These are phyloP conservation scores for Lepilemur ruficaudatus DNA, from an alignment of 2,797 vertebrate genomes.

Conservation along the genomic window DNA sequence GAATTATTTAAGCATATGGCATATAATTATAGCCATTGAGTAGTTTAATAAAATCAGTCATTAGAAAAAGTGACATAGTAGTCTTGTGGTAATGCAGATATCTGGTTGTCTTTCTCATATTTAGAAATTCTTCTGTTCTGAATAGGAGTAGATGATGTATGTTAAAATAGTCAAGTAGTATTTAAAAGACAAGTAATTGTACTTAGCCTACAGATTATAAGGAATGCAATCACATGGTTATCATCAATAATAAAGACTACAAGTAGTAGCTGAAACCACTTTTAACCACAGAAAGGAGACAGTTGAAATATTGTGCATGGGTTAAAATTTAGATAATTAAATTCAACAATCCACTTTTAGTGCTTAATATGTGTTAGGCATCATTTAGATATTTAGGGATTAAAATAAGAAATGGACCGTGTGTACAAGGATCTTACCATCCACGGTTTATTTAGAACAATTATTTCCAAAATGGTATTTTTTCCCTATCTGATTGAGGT, in stretches of 20 bases:
- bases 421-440: not conserved
- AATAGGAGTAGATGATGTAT: not conserved
- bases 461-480: not conserved
- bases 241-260: not conserved
- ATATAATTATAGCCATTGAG: not conserved
- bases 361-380: not conserved
- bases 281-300: not conserved
- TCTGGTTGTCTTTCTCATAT: not conserved
- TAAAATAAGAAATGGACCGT: not conserved
- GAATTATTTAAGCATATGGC: not conserved
- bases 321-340: not conserved
- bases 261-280: not conserved
- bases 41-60: not conserved
- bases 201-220: not conserved
- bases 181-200: conserved; percentile 10
- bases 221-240: not conserved
- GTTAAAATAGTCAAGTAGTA: not conserved
- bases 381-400: not conserved
- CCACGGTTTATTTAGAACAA: not conserved
- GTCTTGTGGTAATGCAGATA: not conserved
- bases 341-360: not conserved
- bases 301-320: not conserved
- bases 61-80: not conserved
- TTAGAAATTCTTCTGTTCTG: not conserved
- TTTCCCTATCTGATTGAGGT: not conserved